Evolutionary conservation across 2,888 invertebrate species (phyloP).

Genomic region (Fabriciana adippe): DNA sequence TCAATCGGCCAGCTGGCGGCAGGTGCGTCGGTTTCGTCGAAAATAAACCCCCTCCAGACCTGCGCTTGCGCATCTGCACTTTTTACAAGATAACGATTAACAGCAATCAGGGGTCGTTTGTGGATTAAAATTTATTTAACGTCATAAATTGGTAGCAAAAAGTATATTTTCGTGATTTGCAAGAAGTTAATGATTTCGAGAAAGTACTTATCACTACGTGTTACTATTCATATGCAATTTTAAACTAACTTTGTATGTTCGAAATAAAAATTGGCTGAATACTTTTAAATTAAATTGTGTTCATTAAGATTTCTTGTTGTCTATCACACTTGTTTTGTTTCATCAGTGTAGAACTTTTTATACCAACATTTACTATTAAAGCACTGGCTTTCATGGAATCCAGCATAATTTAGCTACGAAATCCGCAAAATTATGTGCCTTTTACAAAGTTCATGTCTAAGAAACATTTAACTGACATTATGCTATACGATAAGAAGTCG

Average conservation of each 20-base stretch:
- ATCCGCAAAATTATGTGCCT: not conserved
- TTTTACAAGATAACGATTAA: constrained; percentile 29
- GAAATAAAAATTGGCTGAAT: too few relatives aligned
- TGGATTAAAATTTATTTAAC: constrained; percentile 18
- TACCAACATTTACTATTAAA: too few relatives aligned
- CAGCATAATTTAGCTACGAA: not conserved
- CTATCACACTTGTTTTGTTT: too few relatives aligned
- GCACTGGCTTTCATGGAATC: too few relatives aligned
- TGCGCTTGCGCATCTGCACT: constrained; percentile 36
- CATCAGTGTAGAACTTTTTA: too few relatives aligned
- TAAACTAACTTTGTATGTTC: too few relatives aligned
- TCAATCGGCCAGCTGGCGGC: constrained; percentile 46
- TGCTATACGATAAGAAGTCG: not conserved
- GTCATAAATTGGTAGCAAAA: constrained; percentile 12
- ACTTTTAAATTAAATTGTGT: too few relatives aligned
- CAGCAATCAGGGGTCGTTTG: constrained; percentile 29
- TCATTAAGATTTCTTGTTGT: too few relatives aligned
- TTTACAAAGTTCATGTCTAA: not conserved
- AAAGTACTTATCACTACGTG: too few relatives aligned
- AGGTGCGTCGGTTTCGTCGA: constrained; percentile 59
- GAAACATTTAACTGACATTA: constrained; percentile 1
- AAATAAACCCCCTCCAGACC: constrained; percentile 32
- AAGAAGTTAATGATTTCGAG: not conserved
- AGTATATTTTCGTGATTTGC: constrained; percentile 3
- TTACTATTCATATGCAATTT: too few relatives aligned